Percentiles rank a stretch among this genome's conserved stretches.
phyloP scores from a whole-genome alignment of 2,113 vertebrate genomes.

The Lycocorax pyrrhopterus region DNA sequence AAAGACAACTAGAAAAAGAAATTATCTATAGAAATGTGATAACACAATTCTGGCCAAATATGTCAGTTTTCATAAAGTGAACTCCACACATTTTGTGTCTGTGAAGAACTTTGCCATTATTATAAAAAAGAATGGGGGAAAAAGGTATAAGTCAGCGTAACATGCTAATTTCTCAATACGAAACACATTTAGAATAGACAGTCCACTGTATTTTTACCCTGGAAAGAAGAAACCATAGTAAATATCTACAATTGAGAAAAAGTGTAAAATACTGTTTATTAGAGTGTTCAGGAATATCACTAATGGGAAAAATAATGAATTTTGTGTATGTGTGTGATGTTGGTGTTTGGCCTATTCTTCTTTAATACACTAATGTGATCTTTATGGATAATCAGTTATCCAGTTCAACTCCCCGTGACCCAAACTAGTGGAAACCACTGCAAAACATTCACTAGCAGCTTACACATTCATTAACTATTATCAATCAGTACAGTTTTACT shows the following conservation, averaged over 20 bases:
- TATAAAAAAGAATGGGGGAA: background rate
- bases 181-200: background rate
- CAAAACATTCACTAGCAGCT: background rate
- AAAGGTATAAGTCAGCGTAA: background rate
- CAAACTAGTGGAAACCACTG: background rate
- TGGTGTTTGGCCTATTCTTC: background rate
- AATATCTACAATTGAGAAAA: background rate
- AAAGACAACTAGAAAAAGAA: background rate
- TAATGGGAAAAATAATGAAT: background rate
- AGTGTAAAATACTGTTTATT: background rate
- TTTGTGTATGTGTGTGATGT: background rate
- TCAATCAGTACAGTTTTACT: conserved; percentile 56
- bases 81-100: background rate
- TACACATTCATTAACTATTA: conserved; percentile 50
- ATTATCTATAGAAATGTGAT: background rate
- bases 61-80: background rate
- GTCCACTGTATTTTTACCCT: background rate
- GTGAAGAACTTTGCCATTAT: background rate
- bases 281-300: background rate
- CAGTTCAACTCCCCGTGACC: background rate
- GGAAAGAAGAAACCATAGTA: background rate
- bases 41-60: background rate
- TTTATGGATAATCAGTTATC: conserved; percentile 32
- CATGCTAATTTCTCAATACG: background rate
- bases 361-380: background rate